Evolutionary conservation across 2,797 vertebrate species (phyloP).

Genomic region (Xiphophorus birchmanni): DNA sequence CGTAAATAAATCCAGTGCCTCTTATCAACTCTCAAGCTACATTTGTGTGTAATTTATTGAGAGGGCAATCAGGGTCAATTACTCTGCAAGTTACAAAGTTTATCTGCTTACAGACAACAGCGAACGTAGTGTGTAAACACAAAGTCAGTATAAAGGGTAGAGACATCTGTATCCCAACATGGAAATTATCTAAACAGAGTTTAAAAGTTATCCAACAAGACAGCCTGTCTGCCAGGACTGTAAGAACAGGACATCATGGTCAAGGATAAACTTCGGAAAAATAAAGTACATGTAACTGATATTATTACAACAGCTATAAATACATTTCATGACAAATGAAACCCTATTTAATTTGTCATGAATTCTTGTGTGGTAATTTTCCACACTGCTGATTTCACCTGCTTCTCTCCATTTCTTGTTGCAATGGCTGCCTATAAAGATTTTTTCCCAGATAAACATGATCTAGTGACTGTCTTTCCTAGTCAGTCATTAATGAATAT

Average conservation of each 20-base stretch:
- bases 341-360: too few species aligned
- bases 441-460: neutral
- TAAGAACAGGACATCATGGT: neutral
- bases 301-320: neutral
- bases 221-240: neutral
- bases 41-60: conserved; percentile 28
- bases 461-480: neutral
- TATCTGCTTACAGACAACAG: conserved; percentile 15
- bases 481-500: neutral
- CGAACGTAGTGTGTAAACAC: conserved; percentile 3
- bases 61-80: conserved; percentile 21
- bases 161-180: neutral
- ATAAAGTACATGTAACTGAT: neutral
- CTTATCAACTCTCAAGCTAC: conserved; percentile 47
- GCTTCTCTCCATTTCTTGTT: neutral
- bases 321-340: neutral
- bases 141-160: conserved; percentile 9
- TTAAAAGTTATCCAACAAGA: conserved; percentile 9
- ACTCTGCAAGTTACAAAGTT: conserved; percentile 10
- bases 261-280: neutral
- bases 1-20: conserved; percentile 31
- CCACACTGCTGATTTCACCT: neutral
- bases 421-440: neutral
- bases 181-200: neutral
- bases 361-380: neutral